Conservation (phyloP, 2,113 vertebrate species). For the Rhipidura dahli region DNA sequence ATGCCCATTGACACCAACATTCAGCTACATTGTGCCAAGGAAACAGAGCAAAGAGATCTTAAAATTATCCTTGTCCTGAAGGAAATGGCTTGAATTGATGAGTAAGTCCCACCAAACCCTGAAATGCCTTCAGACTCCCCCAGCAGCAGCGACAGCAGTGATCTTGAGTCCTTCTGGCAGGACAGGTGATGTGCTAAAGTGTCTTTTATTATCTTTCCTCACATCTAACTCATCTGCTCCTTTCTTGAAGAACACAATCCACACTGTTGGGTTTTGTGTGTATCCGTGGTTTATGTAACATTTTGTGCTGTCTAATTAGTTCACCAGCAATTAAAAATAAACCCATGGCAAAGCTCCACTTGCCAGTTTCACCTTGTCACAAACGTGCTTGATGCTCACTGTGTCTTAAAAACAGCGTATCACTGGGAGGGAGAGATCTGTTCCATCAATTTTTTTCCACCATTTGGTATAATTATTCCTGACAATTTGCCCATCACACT, state of each 20-base stretch:
- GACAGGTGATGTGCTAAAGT: constrained; percentile 1
- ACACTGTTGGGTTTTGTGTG: constrained; percentile 11
- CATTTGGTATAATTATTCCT: constrained; percentile 79
- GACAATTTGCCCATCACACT: constrained; percentile 79
- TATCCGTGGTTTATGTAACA: constrained; percentile 25
- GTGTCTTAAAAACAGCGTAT: constrained; percentile 69
- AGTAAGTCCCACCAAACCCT: background rate
- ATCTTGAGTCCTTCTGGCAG: background rate
- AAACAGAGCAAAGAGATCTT: background rate
- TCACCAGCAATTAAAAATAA: constrained; percentile 75
- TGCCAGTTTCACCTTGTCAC: constrained; percentile 71
- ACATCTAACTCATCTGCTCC: constrained; percentile 40
- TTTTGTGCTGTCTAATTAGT: constrained; percentile 71
- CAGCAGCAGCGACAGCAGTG: background rate
- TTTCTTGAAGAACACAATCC: constrained; percentile 7
- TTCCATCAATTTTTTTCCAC: constrained; percentile 38
- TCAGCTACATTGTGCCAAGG: background rate
- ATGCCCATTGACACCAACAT: background rate
- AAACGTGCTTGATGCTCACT: constrained; percentile 37
- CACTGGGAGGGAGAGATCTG: constrained; percentile 58
- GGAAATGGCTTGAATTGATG: background rate
- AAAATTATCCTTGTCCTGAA: background rate
- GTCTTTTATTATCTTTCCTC: background rate
- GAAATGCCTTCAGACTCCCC: background rate
- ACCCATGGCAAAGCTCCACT: constrained; percentile 69